phyloP scores from a whole-genome alignment of 2,797 vertebrate genomes.

The Hippocampus kuda region DNA sequence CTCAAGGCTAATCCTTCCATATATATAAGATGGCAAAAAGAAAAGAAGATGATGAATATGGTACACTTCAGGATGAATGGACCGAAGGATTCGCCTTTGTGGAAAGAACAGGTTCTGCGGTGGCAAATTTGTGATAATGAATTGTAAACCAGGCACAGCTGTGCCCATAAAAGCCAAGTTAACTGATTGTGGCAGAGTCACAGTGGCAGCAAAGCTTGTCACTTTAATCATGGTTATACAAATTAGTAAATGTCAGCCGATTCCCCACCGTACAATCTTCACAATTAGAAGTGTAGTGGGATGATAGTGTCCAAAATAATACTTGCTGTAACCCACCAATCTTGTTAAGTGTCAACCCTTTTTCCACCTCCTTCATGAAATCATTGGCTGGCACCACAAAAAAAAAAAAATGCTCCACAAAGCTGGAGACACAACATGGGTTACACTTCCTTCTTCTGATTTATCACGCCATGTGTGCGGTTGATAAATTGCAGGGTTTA shows the following conservation, averaged over 20 bases:
- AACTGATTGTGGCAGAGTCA: conserved; percentile 43
- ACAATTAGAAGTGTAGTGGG: conserved; percentile 16
- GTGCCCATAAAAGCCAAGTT: conserved; percentile 31
- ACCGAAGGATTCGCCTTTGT: too few species aligned
- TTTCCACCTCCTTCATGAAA: conserved; percentile 17
- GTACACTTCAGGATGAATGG: too few species aligned
- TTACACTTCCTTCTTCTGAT: background rate
- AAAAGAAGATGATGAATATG: too few species aligned
- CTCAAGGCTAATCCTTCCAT: too few species aligned
- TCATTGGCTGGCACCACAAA: background rate
- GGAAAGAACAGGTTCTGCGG: too few species aligned
- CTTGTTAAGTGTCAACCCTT: conserved; percentile 21
- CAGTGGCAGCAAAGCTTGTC: conserved; percentile 25
- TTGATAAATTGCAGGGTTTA: conserved; percentile 25
- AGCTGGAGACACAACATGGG: background rate
- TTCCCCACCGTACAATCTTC: conserved; percentile 23
- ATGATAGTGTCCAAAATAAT: background rate
- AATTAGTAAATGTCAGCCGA: conserved; percentile 43
- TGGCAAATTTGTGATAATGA: conserved; percentile 21
- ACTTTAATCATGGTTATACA: conserved; percentile 43
- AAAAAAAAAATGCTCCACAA: background rate
- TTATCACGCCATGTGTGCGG: conserved; percentile 3
- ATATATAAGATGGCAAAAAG: too few species aligned
- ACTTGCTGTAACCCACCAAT: conserved; percentile 10
- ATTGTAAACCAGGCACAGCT: conserved; percentile 22